These are phyloP conservation scores for Diarsia dahlii DNA, from an alignment of 2,888 invertebrate genomes.

Conservation along the genomic window DNA sequence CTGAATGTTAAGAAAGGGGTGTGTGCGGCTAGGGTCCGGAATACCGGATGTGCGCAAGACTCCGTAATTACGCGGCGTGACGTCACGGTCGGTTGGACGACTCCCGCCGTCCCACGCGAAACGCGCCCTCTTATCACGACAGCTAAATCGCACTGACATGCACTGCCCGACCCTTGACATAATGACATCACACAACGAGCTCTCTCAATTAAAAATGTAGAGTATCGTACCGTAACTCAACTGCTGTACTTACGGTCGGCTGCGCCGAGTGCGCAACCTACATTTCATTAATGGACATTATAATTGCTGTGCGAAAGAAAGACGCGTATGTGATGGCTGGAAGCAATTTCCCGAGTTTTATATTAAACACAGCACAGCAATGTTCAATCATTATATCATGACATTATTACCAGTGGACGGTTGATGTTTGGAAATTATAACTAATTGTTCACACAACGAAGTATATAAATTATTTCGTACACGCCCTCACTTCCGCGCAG, in stretches of 20 bases:
- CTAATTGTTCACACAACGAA: constrained; percentile 57
- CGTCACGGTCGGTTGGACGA: constrained; percentile 76
- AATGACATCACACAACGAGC: constrained; percentile 72
- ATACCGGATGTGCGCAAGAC: constrained; percentile 75
- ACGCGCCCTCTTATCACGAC: constrained; percentile 79
- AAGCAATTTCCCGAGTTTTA: constrained; percentile 31
- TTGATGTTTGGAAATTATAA: constrained; percentile 32
- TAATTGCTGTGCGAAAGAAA: constrained; percentile 36
- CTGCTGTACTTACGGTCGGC: constrained; percentile 38
- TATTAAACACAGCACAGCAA: constrained; percentile 26
- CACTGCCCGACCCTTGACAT: constrained; percentile 69
- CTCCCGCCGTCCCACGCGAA: constrained; percentile 77
- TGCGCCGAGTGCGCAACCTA: constrained; percentile 36
- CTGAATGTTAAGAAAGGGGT: constrained; percentile 61
- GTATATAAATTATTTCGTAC: constrained; percentile 55
- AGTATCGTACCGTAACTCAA: constrained; percentile 61
- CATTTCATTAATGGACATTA: constrained; percentile 39
- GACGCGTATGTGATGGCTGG: constrained; percentile 7
- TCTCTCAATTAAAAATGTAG: constrained; percentile 68
- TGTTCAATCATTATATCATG: constrained; percentile 46
- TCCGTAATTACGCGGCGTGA: constrained; percentile 77
- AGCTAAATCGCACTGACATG: constrained; percentile 84
- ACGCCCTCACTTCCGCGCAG: constrained; percentile 73
- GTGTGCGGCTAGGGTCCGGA: constrained; percentile 61
- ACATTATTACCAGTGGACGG: constrained; percentile 45